Evolutionary conservation across 2,797 vertebrate species (phyloP), one percentile per base, ranked within the genome.

Genomic region (Characodon lateralis): DNA sequence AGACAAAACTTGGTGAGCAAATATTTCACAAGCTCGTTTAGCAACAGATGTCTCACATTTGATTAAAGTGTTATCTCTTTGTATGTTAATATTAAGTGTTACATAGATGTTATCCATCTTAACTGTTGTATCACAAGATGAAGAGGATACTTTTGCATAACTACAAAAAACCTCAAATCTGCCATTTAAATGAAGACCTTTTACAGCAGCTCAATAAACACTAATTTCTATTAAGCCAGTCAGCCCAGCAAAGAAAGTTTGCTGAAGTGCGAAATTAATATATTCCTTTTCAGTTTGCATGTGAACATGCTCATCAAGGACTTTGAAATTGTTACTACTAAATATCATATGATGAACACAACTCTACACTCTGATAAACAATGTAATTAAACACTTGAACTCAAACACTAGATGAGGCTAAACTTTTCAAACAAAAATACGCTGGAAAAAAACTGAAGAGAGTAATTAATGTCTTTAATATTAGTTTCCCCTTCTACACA

Each of bases 321-420:
- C 89, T 88, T 89, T 71, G 51, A 71, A 91, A 89, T 91, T 92
- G 94, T 94, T 93, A 93, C 91, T 89, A 85, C 83, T 84, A 89
- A 92, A 89, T 84, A 88, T 91, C 87, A 91, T 90, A 89, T 87
- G 88, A 89, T 87, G 81, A 91, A 93, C 81, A 88, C 87, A 88
- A 89, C 89, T 90, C 84, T 86, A 91, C 75, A 86, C 89, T 93
- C 86, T 87, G 88, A 92, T 93, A 93, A 93, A 94, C 92, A 94
- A 87, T 86, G 91, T 92, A 92, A 94, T 94, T 92, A 91, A 89
- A 89, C 91, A 88, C 89, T 90, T 90, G 89, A 92, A 91, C 88
- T 88, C 82, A 92, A 91, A 91, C 77, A 88, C 73, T 70, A 80
- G 63, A 86, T 92, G 84, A 90, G 83, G 89, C 79, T 76, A 81